Base-by-base conservation (phyloP, 2,797 vertebrate species). In the Allobates femoralis region DNA sequence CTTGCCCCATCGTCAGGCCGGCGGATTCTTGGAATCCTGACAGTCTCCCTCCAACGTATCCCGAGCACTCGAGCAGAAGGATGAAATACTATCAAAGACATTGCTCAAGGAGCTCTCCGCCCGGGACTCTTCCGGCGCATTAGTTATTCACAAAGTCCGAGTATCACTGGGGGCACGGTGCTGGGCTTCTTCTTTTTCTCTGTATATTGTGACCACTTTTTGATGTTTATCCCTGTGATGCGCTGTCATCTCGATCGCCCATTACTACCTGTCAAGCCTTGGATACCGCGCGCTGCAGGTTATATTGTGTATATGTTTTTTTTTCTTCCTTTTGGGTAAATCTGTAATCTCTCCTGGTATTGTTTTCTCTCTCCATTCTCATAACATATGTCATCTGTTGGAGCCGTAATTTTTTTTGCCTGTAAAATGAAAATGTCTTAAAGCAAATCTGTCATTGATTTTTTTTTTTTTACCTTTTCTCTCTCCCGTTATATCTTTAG, bases 21-120 rank as follows among this genome's bases (percentile, higher is more conserved):
- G 88, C 96, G 94, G 90, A 95, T 96, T 94, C 90, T 89, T 94
- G 96, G 96, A 97, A 97, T 96, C 96, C 94, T 95, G 93, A 89
- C 89, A 91, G 94, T 94, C 92, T 91, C 78, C 90, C 23, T 41
- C 56, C 82, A 89, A 85, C 92, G 91, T 95, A 94, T 93, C 93
- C 92, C 91, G 95, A 94, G 92, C 91, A 83, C 90, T 94, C 94
- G 93, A 96, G 96, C 96, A 94, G 92, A 93, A 95, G 77, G 5
- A 60, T 41, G 69, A 60, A 79, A 94, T 93, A 90, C 94, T 93
- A 85, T 93, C 94, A 93, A 94, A 94, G 91, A 90, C 92, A 91
- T 93, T 90, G 92, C 93, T 83, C 60, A 88, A 92, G 91, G 92
- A 92, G 91, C 88, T 85, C 94, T 91, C 92, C 90, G 93, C 94